These are phyloP conservation scores for Balaeniceps rex DNA, from an alignment of 2,113 vertebrate species.

Conservation along the genomic window DNA sequence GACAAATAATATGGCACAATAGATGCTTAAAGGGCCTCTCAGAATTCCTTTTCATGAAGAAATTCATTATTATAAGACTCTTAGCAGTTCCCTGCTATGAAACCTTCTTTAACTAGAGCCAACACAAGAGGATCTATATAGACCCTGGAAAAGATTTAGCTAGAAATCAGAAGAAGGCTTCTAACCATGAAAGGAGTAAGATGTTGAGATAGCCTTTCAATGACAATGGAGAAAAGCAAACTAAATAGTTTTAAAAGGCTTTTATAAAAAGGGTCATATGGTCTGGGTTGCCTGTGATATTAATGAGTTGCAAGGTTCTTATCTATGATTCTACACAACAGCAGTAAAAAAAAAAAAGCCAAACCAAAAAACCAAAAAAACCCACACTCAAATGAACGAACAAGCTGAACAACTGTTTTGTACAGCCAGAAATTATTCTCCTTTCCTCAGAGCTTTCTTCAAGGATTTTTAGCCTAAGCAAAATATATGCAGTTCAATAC, in stretches of 20 bases:
- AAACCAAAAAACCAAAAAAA: background rate
- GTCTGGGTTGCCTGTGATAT: background rate
- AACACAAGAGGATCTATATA: background rate
- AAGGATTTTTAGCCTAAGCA: constrained; percentile 22
- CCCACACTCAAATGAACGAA: background rate
- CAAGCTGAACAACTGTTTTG: background rate
- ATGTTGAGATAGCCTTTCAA: background rate
- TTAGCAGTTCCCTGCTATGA: background rate
- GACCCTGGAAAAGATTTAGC: background rate
- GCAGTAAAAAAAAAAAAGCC: background rate
- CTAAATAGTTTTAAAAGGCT: background rate
- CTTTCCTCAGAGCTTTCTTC: background rate
- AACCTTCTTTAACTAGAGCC: background rate
- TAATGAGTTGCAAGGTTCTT: background rate
- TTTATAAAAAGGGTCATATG: background rate
- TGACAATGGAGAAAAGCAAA: background rate
- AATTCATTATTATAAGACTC: background rate
- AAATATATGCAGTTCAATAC: background rate
- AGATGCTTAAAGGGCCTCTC: background rate
- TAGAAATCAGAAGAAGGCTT: background rate
- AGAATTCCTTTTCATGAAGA: background rate
- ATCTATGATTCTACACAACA: background rate
- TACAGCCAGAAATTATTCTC: background rate
- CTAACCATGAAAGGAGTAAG: background rate
- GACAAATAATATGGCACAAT: background rate